phyloP scores from a whole-genome alignment of 2,888 invertebrate species.

The Torymus texanus region DNA sequence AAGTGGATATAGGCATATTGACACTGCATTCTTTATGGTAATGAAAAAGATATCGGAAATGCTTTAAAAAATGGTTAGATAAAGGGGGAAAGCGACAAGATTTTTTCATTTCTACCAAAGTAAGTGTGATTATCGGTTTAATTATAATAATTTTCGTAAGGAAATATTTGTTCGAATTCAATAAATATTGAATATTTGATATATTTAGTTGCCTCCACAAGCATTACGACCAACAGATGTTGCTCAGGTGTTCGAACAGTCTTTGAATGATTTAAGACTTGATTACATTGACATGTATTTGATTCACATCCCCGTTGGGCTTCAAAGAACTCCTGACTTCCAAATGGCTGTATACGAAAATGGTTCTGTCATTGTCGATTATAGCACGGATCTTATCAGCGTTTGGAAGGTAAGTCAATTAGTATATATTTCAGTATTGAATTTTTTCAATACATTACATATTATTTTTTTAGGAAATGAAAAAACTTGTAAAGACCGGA shows the following conservation, averaged over 20 bases:
- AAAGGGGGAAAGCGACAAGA: slow-evolving; percentile 82
- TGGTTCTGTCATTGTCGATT: neutral
- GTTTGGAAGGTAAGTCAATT: slow-evolving; percentile 30
- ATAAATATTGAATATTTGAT: too few relatives aligned
- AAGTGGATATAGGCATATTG: slow-evolving; percentile 85
- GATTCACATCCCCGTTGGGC: neutral
- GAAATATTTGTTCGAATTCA: too few relatives aligned
- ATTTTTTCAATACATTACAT: too few relatives aligned
- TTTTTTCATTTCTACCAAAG: slow-evolving; percentile 87
- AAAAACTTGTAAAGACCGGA: slow-evolving; percentile 15
- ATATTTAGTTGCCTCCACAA: neutral
- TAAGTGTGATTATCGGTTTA: slow-evolving; percentile 63
- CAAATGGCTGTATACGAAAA: neutral
- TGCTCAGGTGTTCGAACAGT: neutral
- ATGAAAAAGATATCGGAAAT: slow-evolving; percentile 84
- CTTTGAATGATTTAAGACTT: slow-evolving; percentile 5
- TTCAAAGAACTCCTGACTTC: neutral
- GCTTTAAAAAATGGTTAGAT: slow-evolving; percentile 81
- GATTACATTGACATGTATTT: slow-evolving; percentile 39
- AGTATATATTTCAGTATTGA: neutral
- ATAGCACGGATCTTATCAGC: slow-evolving; percentile 10
- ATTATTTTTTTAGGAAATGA: slow-evolving; percentile 26
- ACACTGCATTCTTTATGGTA: slow-evolving; percentile 87
- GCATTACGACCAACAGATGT: slow-evolving; percentile 16
- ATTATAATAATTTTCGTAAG: too few relatives aligned